Evolutionary conservation across 2,113 vertebrate species (phyloP).

Genomic region (Calidris pygmaea): DNA sequence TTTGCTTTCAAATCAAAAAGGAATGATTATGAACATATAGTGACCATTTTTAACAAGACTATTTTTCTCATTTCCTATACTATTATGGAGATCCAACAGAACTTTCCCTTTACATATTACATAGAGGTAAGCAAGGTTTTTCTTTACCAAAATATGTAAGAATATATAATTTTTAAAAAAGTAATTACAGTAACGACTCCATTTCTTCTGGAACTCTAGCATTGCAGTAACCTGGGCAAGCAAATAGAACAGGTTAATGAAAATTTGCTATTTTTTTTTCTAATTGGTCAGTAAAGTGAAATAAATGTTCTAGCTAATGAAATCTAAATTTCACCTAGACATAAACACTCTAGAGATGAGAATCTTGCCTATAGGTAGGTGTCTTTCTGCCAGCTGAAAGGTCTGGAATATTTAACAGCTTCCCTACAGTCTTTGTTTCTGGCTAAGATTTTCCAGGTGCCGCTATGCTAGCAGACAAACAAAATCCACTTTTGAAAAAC

Average conservation of each 20-base stretch:
- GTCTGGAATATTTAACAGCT: not conserved
- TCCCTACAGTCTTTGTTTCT: not conserved
- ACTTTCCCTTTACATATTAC: not conserved
- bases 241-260: not conserved
- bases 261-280: not conserved
- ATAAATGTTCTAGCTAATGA: not conserved
- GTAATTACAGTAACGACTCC: not conserved
- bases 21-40: not conserved
- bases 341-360: not conserved
- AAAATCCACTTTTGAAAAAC: not conserved
- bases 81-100: not conserved
- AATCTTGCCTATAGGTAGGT: not conserved
- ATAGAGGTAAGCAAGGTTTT: not conserved
- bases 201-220: not conserved
- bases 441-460: conserved; percentile 15
- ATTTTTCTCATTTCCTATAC: not conserved
- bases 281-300: not conserved
- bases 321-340: not conserved
- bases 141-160: not conserved
- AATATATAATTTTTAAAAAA: not conserved
- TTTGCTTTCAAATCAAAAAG: not conserved
- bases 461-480: not conserved
- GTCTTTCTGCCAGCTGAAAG: not conserved
- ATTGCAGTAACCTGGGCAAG: not conserved
- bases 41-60: not conserved